Conservation (phyloP, 2,888 invertebrate genomes). For the Pandemis corylana region DNA sequence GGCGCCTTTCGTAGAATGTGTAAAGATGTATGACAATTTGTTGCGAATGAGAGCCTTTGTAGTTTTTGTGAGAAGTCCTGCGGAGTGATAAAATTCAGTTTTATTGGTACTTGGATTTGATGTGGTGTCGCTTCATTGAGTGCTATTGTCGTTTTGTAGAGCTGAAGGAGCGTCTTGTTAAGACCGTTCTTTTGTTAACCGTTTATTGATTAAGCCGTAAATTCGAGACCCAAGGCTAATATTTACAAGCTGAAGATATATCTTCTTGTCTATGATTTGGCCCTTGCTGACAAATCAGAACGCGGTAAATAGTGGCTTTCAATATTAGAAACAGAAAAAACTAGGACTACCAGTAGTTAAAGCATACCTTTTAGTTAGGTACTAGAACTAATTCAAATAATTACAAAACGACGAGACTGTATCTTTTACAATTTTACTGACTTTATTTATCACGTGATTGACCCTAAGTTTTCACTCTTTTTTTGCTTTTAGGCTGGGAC, state of each 20-base stretch:
- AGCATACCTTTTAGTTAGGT: too few species aligned
- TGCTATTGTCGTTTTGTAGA: constrained; percentile 26
- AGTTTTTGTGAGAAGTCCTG: constrained; percentile 38
- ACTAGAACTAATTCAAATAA: too few species aligned
- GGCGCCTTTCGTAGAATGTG: constrained; percentile 71
- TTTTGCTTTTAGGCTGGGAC: too few species aligned
- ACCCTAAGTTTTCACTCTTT: too few species aligned
- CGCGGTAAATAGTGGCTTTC: too few species aligned
- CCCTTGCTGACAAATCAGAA: background rate
- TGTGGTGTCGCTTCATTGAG: constrained; percentile 21
- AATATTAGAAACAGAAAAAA: too few species aligned
- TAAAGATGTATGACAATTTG: constrained; percentile 68
- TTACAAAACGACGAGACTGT: too few species aligned
- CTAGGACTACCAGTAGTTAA: too few species aligned
- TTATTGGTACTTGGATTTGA: constrained; percentile 39
- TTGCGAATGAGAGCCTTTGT: constrained; percentile 66
- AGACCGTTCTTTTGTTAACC: constrained; percentile 20
- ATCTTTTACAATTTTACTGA: too few species aligned
- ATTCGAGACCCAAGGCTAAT: background rate
- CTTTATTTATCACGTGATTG: too few species aligned
- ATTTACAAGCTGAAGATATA: background rate
- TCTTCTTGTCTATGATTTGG: background rate
- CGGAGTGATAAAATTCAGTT: constrained; percentile 40
- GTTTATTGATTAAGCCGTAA: constrained; percentile 31
- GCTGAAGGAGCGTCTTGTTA: constrained; percentile 34